Base-by-base conservation (phyloP, 2,797 vertebrate species). In the Galagoides demidoff region DNA sequence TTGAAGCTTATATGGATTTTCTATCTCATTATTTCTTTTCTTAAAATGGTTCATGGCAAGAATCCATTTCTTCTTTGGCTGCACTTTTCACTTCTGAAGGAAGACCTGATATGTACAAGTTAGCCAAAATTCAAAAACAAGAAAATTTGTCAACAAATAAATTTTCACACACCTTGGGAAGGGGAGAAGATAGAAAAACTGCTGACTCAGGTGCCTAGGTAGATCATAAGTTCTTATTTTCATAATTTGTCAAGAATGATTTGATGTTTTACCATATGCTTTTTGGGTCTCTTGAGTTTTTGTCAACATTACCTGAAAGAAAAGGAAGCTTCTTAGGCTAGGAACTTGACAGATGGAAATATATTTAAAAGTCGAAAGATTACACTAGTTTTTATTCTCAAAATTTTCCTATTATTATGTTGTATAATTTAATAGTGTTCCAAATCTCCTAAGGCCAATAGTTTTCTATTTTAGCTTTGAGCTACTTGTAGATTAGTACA, bases 1-100 rank as follows among this genome's bases (percentile, higher is more conserved):
- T 98, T 98, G 96, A 97, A 98, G 97, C 97, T 92, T 86, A 89
- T 97, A 27, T 97, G 89, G 88, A 89, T 97, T 98, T 98, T 98
- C 78, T 98, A 52, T 90, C 77, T 96, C 52, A 5, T 85, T 92
- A 83, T 98, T 97, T 96, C 90, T 81, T 95, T 81, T 94, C 85
- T 96, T 96, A 79, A 95, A 95, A 95, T 96, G 81, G 20, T 84
- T 70, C 59, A 45, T 96, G 64, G 79, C 55, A 76, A 89, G 66
- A 95, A 82, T 96, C 97, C 93, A 90, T 82, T 94, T 96, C 77
- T 52, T 93, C 77, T 93, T 90, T 97, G 89, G 27, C 86, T 89
- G 87, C 82, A 93, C 76, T 96, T 31, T 96, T 95, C 93, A 85
- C 5, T 93, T 97, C 10, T 49, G 93, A 95, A 84, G 61, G 45